phyloP scores from a whole-genome alignment of 2,797 vertebrate species.

The Scleropages formosus region DNA sequence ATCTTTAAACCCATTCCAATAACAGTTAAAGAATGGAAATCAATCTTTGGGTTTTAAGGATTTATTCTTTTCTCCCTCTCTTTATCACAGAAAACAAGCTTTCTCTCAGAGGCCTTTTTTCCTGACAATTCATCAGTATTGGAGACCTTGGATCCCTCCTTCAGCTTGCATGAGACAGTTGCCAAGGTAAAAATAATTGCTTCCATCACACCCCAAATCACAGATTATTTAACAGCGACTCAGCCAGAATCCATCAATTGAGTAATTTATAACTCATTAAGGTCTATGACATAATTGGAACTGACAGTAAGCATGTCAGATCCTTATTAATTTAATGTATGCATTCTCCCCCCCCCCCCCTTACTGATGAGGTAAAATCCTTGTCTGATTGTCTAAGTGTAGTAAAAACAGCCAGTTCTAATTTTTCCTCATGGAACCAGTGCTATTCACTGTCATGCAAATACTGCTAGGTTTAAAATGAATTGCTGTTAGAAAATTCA shows the following conservation, averaged over 20 bases:
- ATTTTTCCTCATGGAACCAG: slow-evolving; percentile 10
- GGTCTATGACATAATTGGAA: slow-evolving; percentile 1
- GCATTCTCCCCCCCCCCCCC: slow-evolving; percentile 22
- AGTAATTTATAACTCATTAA: neutral
- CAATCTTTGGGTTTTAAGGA: slow-evolving; percentile 46
- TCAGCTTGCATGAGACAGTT: slow-evolving; percentile 82
- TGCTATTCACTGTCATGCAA: slow-evolving; percentile 4
- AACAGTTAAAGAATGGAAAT: slow-evolving; percentile 47
- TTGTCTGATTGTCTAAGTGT: neutral
- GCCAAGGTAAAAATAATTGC: slow-evolving; percentile 76
- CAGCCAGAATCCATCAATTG: neutral
- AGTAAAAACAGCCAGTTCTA: slow-evolving; percentile 6
- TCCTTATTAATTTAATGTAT: slow-evolving; percentile 13
- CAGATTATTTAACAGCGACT: neutral
- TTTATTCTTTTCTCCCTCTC: slow-evolving; percentile 35
- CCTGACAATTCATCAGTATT: slow-evolving; percentile 56
- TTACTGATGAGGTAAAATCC: slow-evolving; percentile 15
- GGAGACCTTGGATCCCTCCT: slow-evolving; percentile 76
- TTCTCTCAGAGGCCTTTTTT: slow-evolving; percentile 83
- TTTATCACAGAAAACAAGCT: slow-evolving; percentile 69
- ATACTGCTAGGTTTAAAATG: slow-evolving; percentile 3
- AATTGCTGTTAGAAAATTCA: slow-evolving; percentile 9
- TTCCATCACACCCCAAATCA: slow-evolving; percentile 14
- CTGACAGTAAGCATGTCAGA: slow-evolving; percentile 7
- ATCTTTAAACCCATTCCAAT: slow-evolving; percentile 51